phyloP scores from a whole-genome alignment of 2,797 vertebrate genomes.

The Anableps anableps region DNA sequence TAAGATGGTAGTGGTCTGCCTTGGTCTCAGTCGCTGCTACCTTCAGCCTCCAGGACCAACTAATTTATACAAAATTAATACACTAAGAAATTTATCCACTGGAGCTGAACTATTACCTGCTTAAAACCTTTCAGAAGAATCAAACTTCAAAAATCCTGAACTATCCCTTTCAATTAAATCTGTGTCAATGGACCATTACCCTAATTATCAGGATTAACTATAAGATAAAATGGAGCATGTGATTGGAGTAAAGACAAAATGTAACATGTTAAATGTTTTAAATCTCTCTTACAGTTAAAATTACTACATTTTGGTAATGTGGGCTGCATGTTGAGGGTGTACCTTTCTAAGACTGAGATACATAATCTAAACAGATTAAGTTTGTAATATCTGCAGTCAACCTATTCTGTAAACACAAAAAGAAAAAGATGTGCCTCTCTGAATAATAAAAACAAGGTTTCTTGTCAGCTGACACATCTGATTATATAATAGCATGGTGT shows the following conservation, averaged over 20 bases:
- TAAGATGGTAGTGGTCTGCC: neutral
- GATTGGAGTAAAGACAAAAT: slow-evolving; percentile 47
- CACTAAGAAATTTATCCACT: neutral
- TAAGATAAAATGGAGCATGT: slow-evolving; percentile 5
- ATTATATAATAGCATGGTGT: slow-evolving; percentile 37
- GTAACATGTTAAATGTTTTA: slow-evolving; percentile 54
- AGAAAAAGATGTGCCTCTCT: slow-evolving; percentile 28
- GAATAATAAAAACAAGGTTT: slow-evolving; percentile 50
- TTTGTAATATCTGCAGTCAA: slow-evolving; percentile 42
- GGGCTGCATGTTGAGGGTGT: slow-evolving; percentile 38
- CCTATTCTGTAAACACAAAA: slow-evolving; percentile 27
- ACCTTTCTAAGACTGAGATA: slow-evolving; percentile 40
- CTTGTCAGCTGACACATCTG: slow-evolving; percentile 49
- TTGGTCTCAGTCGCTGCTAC: neutral
- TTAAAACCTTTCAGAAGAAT: neutral
- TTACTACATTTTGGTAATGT: slow-evolving; percentile 49
- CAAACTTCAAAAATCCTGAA: neutral
- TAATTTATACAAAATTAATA: neutral
- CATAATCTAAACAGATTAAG: slow-evolving; percentile 58
- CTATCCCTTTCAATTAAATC: neutral
- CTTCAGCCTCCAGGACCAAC: neutral
- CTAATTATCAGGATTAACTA: slow-evolving; percentile 70
- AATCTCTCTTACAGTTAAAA: slow-evolving; percentile 35
- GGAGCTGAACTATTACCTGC: neutral
- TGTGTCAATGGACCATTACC: slow-evolving; percentile 49